Base-by-base conservation (phyloP, 2,113 vertebrate species). In the Catagonus wagneri region DNA sequence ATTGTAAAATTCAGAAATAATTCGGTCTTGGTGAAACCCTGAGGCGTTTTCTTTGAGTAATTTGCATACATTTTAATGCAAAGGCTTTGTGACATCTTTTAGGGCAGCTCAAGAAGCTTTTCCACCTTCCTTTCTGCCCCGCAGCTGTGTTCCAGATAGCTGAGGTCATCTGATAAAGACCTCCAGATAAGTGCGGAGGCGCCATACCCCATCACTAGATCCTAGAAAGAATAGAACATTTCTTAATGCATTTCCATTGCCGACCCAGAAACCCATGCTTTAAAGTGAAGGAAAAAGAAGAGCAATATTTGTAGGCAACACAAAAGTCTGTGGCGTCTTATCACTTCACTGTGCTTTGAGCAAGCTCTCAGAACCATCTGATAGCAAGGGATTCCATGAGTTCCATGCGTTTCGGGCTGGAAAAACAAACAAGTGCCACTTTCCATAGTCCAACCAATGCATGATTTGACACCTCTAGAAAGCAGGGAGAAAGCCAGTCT, bases 391-490 rank as follows among this genome's bases (percentile, higher is more conserved):
- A 83, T 74, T 91, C 96, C 79, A 71, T 92, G 88, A 32, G 80
- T 54, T 84, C 66, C 34, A 69, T 7, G 52, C 60, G 81, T 79
- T 68, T 29, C 11, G 80, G 1, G 4, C 50, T 81, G 44, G 83
- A 83, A 94, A 90, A 92, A 93, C 92, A 96, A 95, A 92, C 87
- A 95, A 76, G 34, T n/a, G 23, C 85, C 91, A 61, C 76, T 96
- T 90, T 76, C 58, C 85, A 74, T 90, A 87, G 81, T 25, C 88
- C 66, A 74, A 11, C 39, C 34, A 81, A n/a, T 56, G 74, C 29
- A 10, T 22, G 63, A 79, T 39, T 27, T 66, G 78, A 87, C 56
- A 63, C 54, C 54, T 54, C n/a, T 29, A 50, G 14, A 83, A 95
- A 85, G 84, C 20, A 74, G 16, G 29, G 34, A 79, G 56, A 86